Base-by-base conservation (phyloP, 2,797 vertebrate genomes). In the Brachyalestes nurse region DNA sequence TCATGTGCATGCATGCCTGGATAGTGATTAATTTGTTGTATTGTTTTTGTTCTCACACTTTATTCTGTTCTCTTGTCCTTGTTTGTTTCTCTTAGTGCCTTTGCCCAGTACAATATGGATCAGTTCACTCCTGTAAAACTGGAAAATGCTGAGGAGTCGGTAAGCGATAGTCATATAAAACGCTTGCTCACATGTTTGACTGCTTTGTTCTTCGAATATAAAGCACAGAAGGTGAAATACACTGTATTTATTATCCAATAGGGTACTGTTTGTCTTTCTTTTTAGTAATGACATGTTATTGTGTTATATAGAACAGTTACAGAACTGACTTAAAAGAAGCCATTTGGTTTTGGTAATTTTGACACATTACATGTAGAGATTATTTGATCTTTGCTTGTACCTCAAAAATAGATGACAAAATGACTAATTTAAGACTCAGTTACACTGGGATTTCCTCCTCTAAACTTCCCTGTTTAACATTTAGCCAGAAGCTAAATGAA, bases 61-160 rank as follows among this genome's bases (percentile, higher is more conserved):
- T 42, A 9, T 16, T 2, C 38, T 10, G 61, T n/a, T 28, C 4
- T 65, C 38, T 85, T 12, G 10, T 70, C 3, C 2, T 12, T 38
- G 40, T 77, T 81, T 82, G 86, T 19, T 80, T 86, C 53, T 74
- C 86, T 23, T 89, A 99, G 98, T 92, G 97, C 98, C 70, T 99
- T 99, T 95, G 98, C 98, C 92, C 97, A 99, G 91, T 99, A 99
- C 93, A 99, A 99, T 91, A 94, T 99, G 97, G 98, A 99, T 95
- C 98, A 99, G 89, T 99, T 99, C 92, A 98, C 97, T 82, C 97
- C 98, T 85, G 97, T 97, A 88, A 99, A 98, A 95, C 90, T 98
- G 84, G 97, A 98, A 79, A 96, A 97, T 89, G 96, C 95, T 6
- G 97, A 99, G 21, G 98, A 99, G 84, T 96, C 96, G 93, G 98